These are phyloP conservation scores for Nannoperca obscura DNA, from an alignment of 2,797 vertebrate genomes.

Conservation along the genomic window DNA sequence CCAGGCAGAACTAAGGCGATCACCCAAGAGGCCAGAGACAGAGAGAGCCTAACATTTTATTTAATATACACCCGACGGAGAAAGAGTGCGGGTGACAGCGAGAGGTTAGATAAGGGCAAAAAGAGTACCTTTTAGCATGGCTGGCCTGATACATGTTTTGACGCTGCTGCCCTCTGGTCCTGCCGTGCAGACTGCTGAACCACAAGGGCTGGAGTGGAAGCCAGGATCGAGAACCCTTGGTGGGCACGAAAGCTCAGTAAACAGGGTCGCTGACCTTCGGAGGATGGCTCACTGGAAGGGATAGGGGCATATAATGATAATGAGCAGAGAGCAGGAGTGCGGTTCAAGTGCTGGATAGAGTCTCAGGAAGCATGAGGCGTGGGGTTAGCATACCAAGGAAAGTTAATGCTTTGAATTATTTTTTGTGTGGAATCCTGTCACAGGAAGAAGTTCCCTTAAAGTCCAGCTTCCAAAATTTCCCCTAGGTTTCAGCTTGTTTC, in stretches of 20 bases:
- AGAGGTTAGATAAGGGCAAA: conserved; percentile 59
- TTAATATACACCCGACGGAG: conserved; percentile 57
- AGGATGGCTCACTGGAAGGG: conserved; percentile 53
- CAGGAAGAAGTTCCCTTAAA: neutral
- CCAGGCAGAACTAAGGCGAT: conserved; percentile 68
- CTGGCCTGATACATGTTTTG: conserved; percentile 57
- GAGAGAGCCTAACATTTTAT: conserved; percentile 60
- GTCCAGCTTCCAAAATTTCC: neutral
- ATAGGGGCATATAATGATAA: conserved; percentile 29
- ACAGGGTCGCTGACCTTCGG: conserved; percentile 60
- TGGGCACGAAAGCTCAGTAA: conserved; percentile 47
- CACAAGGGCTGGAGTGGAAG: conserved; percentile 27
- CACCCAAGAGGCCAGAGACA: conserved; percentile 51
- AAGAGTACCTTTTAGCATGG: conserved; percentile 58
- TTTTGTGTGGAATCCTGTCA: neutral
- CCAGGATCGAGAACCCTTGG: conserved; percentile 33
- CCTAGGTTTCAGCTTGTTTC: neutral
- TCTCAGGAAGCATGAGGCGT: conserved; percentile 15
- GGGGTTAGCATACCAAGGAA: neutral
- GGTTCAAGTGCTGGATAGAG: conserved; percentile 16
- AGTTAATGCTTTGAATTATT: neutral
- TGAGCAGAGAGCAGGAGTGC: conserved; percentile 6
- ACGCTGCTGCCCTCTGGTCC: conserved; percentile 51
- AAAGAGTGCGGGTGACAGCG: conserved; percentile 47
- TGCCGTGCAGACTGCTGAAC: conserved; percentile 21